Evolutionary conservation across 92 coral and sea anemone species (phyloP).

Genomic region (Porites evermanni): DNA sequence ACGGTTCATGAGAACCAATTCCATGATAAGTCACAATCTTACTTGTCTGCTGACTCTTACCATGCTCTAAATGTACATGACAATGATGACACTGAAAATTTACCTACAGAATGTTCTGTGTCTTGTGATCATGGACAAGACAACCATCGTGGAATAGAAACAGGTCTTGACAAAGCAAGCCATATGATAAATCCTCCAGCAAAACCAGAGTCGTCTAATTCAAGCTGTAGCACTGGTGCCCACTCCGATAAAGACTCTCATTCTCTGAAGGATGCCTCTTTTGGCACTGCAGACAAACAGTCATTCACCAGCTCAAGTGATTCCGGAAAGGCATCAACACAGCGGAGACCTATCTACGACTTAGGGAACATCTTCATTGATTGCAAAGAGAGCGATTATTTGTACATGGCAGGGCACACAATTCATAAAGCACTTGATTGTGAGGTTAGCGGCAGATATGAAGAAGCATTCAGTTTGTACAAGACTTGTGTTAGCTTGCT

Average conservation of each 20-base stretch:
- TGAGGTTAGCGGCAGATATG: conserved; percentile 92
- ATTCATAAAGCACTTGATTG: conserved; percentile 89
- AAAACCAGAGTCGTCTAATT: conserved; percentile 1
- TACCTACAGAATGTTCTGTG: background rate
- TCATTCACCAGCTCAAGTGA: conserved; percentile 21
- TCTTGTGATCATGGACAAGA: background rate
- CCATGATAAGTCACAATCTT: background rate
- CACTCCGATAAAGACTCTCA: background rate
- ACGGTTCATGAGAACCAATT: background rate
- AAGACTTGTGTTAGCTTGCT: conserved; percentile 93
- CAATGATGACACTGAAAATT: background rate
- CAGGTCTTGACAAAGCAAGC: background rate
- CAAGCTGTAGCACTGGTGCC: background rate
- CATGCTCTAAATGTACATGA: background rate
- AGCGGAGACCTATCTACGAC: conserved; percentile 54
- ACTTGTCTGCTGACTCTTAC: background rate
- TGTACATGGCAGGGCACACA: conserved; percentile 88
- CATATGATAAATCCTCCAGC: background rate
- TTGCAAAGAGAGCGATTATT: conserved; percentile 79
- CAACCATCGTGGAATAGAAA: background rate
- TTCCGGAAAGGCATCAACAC: conserved; percentile 7
- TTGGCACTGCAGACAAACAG: background rate
- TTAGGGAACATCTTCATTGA: conserved; percentile 57
- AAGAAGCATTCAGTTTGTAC: conserved; percentile 92
- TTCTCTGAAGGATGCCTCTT: conserved; percentile 11